Conservation (phyloP, 2,113 vertebrate species). For the Anseranas semipalmata region DNA sequence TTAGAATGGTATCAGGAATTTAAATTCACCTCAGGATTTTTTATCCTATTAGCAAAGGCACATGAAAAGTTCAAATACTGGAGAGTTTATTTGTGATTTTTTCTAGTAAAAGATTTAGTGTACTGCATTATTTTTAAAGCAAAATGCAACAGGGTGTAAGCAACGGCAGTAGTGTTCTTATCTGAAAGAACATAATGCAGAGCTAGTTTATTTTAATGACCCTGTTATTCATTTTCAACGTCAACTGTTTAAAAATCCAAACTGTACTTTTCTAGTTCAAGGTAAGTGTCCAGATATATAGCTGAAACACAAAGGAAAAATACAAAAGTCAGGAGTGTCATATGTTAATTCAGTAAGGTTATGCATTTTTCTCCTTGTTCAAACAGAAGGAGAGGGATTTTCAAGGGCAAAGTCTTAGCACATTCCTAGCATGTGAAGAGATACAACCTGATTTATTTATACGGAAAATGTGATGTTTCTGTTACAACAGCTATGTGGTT, state of each 20-base stretch:
- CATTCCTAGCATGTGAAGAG: not conserved
- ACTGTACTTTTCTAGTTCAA: not conserved
- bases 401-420: not conserved
- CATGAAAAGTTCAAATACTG: conserved; percentile 1
- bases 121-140: not conserved
- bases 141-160: not conserved
- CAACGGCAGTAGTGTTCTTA: not conserved
- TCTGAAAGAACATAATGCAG: not conserved
- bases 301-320: not conserved
- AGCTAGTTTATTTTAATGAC: conserved; percentile 7
- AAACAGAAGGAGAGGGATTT: not conserved
- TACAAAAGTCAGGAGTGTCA: not conserved
- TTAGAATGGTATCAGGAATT: not conserved
- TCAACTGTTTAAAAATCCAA: conserved; percentile 26
- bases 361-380: not conserved
- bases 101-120: not conserved
- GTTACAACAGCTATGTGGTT: not conserved
- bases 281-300: not conserved
- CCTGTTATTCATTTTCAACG: conserved; percentile 4
- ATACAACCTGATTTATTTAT: not conserved
- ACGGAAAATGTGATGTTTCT: not conserved
- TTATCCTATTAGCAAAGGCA: not conserved
- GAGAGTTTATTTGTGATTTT: not conserved
- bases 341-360: not conserved
- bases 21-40: not conserved